Evolutionary conservation across 2,113 vertebrate species (phyloP).

Genomic region (Xiphorhynchus elegans): DNA sequence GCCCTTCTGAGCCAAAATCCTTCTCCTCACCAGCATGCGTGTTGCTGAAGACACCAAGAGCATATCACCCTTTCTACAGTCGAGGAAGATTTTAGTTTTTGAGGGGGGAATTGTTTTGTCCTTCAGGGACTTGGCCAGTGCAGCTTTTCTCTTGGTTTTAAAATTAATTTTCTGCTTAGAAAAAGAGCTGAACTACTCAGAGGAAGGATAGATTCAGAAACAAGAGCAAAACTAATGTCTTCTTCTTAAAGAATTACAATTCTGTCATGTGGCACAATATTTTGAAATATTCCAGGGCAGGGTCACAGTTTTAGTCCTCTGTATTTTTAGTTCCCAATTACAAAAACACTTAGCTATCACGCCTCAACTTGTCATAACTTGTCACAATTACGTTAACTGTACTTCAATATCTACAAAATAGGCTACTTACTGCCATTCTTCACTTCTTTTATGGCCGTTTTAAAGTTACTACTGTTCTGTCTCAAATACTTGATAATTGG

Average conservation of each 20-base stretch:
- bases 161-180: neutral
- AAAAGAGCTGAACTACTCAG: neutral
- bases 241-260: neutral
- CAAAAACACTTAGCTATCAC: neutral
- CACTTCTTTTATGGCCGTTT: neutral
- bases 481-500: neutral
- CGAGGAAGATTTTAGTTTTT: neutral
- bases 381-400: neutral
- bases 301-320: neutral
- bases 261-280: neutral
- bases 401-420: neutral
- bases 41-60: neutral
- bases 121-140: neutral
- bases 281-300: neutral
- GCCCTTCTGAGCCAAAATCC: neutral
- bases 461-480: neutral
- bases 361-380: neutral
- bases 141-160: neutral
- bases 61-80: neutral
- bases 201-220: neutral
- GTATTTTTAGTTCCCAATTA: neutral
- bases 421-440: neutral
- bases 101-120: neutral
- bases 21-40: neutral
- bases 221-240: neutral